Evolutionary conservation across 2,797 vertebrate species (phyloP), one percentile per base, ranked within the genome.

Genomic region (Nyctibius grandis): DNA sequence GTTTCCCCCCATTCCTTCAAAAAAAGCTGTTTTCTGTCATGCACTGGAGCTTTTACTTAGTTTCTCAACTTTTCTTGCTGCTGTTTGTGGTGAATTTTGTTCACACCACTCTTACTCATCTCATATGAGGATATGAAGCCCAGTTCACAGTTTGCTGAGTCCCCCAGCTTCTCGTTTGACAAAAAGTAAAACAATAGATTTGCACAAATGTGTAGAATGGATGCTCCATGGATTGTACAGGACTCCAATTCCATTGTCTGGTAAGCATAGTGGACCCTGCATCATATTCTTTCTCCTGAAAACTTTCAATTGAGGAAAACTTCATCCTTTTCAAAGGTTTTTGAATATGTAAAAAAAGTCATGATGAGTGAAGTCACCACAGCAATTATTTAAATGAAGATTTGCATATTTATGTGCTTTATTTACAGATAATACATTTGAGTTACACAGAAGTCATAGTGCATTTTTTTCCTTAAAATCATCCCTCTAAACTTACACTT

Each of bases 1-100:
- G 8, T 61, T 36, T 61, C 3, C 1, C 1, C 4, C 0, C 1
- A 44, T 42, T 79, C 6, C 16, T 72, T 80, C 0, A 60, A 77
- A 84, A 53, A 56, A 1, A 3, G 10, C 5, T 48, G 4, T 47
- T 50, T 56, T 70, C 28, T 61, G 8, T n/a, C 20, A 34, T 56
- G 12, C 17, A 12, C 13, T 70, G 51, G 17, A 59, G 12, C 2
- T 74, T 67, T 42, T 19, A 33, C 28, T 76, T 59, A 50, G 5
- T 56, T 68, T 64, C 50, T 77, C 19, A 51, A 10, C 2, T 54
- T 83, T 61, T 53, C 9, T 40, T 93, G 12, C 4, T 59, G 19
- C 34, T 70, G 9, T 56, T 87, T 73, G 31, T 8, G 3, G 21
- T 63, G 19, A 57, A 26, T 82, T 88, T 91, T 61, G 13, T 65